Evolutionary conservation across 2,113 vertebrate genomes (phyloP).

Genomic region (Rhea americana): DNA sequence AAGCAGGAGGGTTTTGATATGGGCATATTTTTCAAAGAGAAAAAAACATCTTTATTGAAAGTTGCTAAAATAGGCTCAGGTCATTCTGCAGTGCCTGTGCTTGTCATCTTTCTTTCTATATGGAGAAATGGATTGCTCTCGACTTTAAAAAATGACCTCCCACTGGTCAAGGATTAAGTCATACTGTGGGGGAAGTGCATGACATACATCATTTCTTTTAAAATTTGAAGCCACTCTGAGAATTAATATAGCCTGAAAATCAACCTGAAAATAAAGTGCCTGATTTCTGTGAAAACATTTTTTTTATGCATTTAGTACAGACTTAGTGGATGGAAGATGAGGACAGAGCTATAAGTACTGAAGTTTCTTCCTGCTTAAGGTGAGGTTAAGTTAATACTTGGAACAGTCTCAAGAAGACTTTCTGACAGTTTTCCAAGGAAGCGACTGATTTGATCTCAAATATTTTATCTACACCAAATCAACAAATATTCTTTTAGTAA

Average conservation of each 20-base stretch:
- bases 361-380: not conserved
- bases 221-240: not conserved
- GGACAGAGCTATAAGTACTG: not conserved
- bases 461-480: constrained; percentile 34
- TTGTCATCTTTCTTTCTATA: not conserved
- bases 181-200: not conserved
- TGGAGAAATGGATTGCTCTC: not conserved
- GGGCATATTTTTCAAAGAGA: constrained; percentile 45
- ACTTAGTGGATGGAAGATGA: not conserved
- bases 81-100: not conserved
- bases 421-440: not conserved
- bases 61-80: constrained; percentile 32
- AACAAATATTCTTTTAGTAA: constrained; percentile 40
- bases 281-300: not conserved
- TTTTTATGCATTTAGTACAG: not conserved
- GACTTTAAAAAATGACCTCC: not conserved
- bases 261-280: not conserved
- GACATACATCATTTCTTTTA: not conserved
- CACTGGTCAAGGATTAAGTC: not conserved
- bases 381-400: not conserved
- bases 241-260: not conserved
- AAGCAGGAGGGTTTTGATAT: not conserved
- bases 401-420: not conserved
- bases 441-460: not conserved
- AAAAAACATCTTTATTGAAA: constrained; percentile 37